Conservation (phyloP, 2,888 invertebrate genomes). For the Acrobasis consociella region DNA sequence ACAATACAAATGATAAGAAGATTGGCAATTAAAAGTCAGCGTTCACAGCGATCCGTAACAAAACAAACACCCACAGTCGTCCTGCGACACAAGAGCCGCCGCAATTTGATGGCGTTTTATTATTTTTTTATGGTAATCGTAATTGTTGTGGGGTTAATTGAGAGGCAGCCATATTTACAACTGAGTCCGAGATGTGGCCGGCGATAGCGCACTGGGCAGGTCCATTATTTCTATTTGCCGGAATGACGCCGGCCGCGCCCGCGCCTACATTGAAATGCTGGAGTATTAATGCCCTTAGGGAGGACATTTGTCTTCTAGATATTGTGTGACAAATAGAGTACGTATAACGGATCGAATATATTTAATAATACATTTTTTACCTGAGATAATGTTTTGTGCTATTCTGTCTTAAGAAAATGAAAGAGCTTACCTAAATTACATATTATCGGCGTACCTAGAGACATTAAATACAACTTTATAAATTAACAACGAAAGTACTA, state of each 20-base stretch:
- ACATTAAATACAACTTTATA: too few relatives aligned
- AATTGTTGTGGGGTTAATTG: constrained; percentile 72
- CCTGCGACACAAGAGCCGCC: constrained; percentile 36
- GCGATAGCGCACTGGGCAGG: constrained; percentile 52
- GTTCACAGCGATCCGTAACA: constrained; percentile 6
- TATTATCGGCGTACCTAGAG: too few relatives aligned
- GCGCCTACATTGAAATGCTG: neutral
- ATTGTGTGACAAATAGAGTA: constrained; percentile 14
- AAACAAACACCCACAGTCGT: constrained; percentile 21
- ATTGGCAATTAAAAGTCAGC: constrained; percentile 4
- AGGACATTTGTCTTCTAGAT: constrained; percentile 1
- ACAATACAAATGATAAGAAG: constrained; percentile 8
- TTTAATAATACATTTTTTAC: too few relatives aligned
- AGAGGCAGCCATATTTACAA: constrained; percentile 68
- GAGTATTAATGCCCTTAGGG: constrained; percentile 16
- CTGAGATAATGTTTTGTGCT: too few relatives aligned
- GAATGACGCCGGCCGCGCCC: constrained; percentile 45
- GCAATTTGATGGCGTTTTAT: constrained; percentile 70
- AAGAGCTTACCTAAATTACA: too few relatives aligned
- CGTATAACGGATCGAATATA: too few relatives aligned
- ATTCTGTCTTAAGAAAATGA: too few relatives aligned
- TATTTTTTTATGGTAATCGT: constrained; percentile 75
- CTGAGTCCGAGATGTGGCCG: constrained; percentile 57
- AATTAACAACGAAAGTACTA: too few relatives aligned
- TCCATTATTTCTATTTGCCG: constrained; percentile 67